Percentiles rank a stretch among this genome's conserved stretches.
Evolutionary conservation across 2,888 invertebrate genomes (phyloP).

Genomic region (Polyommatus icarus): DNA sequence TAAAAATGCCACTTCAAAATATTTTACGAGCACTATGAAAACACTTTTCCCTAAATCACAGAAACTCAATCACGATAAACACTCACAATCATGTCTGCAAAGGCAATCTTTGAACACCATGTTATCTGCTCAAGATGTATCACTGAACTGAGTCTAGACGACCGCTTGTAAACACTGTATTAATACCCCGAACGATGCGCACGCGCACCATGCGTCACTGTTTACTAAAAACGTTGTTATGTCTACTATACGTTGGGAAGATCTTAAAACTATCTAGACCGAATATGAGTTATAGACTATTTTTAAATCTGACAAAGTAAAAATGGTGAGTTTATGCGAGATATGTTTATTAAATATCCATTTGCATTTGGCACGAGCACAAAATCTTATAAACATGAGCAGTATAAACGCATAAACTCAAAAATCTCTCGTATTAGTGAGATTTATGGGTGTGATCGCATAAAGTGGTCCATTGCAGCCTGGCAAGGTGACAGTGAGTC

Average conservation of each 20-base stretch:
- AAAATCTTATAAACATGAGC: neutral
- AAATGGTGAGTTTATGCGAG: neutral
- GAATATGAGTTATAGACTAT: neutral
- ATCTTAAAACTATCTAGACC: neutral
- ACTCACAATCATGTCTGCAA: neutral
- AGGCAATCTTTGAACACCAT: conserved; percentile 4
- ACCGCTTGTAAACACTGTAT: neutral
- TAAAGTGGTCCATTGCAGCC: neutral
- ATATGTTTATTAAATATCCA: neutral
- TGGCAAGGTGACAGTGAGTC: conserved; percentile 10
- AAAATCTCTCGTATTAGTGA: neutral
- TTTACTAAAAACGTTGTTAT: neutral
- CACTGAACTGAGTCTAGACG: neutral
- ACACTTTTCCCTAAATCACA: neutral
- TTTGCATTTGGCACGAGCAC: neutral
- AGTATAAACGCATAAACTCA: neutral
- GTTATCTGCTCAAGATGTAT: neutral
- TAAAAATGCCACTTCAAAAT: no score
- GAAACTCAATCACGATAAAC: neutral
- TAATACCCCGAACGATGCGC: neutral
- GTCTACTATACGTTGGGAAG: neutral
- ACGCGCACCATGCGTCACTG: neutral
- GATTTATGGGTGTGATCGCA: neutral
- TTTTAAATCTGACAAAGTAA: neutral
- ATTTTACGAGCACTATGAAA: neutral